phyloP scores from a whole-genome alignment of 2,113 vertebrate species.

The Sciurus niger region DNA sequence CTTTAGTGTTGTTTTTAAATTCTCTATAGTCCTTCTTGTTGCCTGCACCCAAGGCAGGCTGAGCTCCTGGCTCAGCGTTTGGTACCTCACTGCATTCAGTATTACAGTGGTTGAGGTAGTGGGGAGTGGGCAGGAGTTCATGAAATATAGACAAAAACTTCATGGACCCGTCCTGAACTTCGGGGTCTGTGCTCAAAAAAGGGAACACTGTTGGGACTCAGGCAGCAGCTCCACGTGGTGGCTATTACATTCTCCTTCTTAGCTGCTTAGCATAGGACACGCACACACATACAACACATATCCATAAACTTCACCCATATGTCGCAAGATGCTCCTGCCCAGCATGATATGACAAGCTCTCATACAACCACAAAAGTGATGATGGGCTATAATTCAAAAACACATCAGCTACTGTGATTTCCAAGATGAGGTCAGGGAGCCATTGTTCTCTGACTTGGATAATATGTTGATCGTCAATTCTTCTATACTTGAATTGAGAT shows the following conservation, averaged over 20 bases:
- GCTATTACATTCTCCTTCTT: neutral
- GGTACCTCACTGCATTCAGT: neutral
- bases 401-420: neutral
- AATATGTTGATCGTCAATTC: neutral
- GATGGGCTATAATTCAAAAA: neutral
- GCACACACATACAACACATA: neutral
- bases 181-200: neutral
- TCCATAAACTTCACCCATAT: neutral
- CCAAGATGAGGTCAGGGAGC: neutral
- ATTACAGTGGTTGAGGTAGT: neutral
- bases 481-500: neutral
- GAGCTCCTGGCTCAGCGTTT: neutral
- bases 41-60: neutral
- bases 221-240: neutral
- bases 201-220: neutral
- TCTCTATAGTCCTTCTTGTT: conserved; percentile 18
- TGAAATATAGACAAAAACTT: too few relatives aligned
- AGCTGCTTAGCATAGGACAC: neutral
- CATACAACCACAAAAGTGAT: neutral
- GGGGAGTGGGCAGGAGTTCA: neutral
- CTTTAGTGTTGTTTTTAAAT: conserved; percentile 55
- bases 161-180: neutral
- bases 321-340: neutral
- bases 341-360: neutral
- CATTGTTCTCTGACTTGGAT: neutral